Evolutionary conservation across 2,113 vertebrate species (phyloP).

Genomic region (Pollimyrus isidori): DNA sequence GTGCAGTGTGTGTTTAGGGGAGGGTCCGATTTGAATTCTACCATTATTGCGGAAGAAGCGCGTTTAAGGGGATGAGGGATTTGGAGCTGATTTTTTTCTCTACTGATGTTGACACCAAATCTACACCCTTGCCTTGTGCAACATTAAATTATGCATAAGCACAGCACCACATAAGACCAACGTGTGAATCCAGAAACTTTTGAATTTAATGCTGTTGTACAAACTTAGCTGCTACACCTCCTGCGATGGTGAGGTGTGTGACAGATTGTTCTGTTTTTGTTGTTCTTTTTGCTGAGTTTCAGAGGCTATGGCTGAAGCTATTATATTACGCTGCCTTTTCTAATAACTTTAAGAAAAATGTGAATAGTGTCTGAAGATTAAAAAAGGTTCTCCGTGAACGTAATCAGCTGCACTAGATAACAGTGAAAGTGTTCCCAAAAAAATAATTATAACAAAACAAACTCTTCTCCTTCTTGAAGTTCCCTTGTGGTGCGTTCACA

Average conservation of each 20-base stretch:
- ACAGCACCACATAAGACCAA: background rate
- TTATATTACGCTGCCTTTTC: background rate
- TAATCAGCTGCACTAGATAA: background rate
- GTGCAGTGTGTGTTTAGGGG: background rate
- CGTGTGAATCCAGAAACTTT: background rate
- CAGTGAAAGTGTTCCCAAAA: background rate
- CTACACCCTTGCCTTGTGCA: background rate
- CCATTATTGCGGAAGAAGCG: background rate
- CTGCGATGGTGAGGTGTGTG: background rate
- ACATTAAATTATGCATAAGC: background rate
- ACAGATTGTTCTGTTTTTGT: background rate
- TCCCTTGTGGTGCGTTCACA: background rate
- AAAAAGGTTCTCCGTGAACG: background rate
- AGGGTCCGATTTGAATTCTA: background rate
- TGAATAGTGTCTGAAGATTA: slow-evolving; percentile 15
- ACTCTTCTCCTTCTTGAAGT: background rate
- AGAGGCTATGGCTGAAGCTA: background rate
- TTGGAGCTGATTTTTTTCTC: background rate
- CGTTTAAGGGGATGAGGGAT: background rate
- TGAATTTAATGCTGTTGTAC: background rate
- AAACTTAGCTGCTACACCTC: background rate
- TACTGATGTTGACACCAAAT: background rate
- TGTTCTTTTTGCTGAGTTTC: background rate
- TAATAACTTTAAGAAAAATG: slow-evolving; percentile 6
- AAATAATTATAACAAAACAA: background rate